Evolutionary conservation across 2,888 invertebrate genomes (phyloP).

Genomic region (Aphrophora alni): DNA sequence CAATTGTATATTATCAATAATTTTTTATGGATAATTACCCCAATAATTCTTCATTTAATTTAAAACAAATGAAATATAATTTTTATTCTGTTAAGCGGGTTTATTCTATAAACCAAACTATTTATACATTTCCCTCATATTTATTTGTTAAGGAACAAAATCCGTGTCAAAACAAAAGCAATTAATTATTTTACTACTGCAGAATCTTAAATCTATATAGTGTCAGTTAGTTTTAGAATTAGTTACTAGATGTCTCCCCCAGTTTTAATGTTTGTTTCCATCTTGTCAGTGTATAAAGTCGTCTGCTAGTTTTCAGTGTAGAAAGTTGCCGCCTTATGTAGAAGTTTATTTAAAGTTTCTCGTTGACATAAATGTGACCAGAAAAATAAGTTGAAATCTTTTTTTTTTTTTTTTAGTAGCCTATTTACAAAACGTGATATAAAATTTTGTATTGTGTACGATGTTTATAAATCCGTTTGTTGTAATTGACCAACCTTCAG

Average conservation of each 20-base stretch:
- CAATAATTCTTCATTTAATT: too few relatives aligned
- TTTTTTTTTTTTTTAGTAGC: background rate
- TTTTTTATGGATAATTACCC: too few relatives aligned
- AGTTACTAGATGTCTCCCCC: background rate
- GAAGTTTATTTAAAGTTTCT: background rate
- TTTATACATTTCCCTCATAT: too few relatives aligned
- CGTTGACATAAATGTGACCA: constrained; percentile 9
- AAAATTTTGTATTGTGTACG: background rate
- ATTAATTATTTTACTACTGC: background rate
- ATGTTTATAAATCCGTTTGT: background rate
- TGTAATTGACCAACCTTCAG: background rate
- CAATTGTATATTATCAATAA: too few relatives aligned
- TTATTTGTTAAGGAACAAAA: too few relatives aligned
- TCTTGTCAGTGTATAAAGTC: constrained; percentile 9
- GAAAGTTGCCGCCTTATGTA: constrained; percentile 9
- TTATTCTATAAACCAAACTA: too few relatives aligned
- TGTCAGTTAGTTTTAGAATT: background rate
- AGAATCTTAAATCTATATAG: background rate
- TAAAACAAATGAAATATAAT: too few relatives aligned
- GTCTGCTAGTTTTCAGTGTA: constrained; percentile 9
- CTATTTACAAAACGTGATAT: constrained; percentile 9
- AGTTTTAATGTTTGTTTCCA: background rate
- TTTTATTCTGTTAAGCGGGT: too few relatives aligned
- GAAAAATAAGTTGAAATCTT: background rate
- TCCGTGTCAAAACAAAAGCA: too few relatives aligned